Conservation (phyloP, 53 echinoderm and acorn worm genomes). For the Echinarachnius parma region DNA sequence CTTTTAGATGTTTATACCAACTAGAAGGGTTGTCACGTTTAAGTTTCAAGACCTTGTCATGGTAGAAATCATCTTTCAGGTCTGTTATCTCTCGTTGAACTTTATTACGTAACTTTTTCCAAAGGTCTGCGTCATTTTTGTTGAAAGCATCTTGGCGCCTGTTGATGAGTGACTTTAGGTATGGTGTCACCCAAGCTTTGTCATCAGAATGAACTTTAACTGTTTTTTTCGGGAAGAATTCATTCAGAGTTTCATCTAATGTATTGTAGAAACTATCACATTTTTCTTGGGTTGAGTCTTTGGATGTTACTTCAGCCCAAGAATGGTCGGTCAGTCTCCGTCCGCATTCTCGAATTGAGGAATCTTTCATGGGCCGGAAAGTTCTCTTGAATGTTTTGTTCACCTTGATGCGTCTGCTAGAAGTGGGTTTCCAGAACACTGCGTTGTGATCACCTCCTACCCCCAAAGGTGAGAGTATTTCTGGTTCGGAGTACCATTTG, state of each 20-base stretch:
- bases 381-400: neutral
- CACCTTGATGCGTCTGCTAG: neutral
- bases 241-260: neutral
- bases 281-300: neutral
- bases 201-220: slow-evolving; percentile 7
- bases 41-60: too few species aligned
- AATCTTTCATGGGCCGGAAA: slow-evolving; percentile 9
- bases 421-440: neutral
- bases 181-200: slow-evolving; percentile 32
- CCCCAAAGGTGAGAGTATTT: slow-evolving; percentile 7
- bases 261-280: slow-evolving; percentile 2
- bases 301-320: slow-evolving; percentile 1
- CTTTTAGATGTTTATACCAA: too few species aligned
- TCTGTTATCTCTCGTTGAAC: too few species aligned
- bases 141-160: neutral
- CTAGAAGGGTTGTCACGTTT: too few species aligned
- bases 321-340: neutral
- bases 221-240: slow-evolving; percentile 12
- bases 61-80: too few species aligned
- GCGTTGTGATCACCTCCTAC: slow-evolving; percentile 14
- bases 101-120: too few species aligned
- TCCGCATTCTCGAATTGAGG: slow-evolving; percentile 20
- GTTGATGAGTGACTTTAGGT: slow-evolving; percentile 1
- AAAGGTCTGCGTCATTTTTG: too few species aligned
- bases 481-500: neutral